Base-by-base conservation (phyloP, 2,113 vertebrate genomes). In the Syrrhaptes paradoxus region DNA sequence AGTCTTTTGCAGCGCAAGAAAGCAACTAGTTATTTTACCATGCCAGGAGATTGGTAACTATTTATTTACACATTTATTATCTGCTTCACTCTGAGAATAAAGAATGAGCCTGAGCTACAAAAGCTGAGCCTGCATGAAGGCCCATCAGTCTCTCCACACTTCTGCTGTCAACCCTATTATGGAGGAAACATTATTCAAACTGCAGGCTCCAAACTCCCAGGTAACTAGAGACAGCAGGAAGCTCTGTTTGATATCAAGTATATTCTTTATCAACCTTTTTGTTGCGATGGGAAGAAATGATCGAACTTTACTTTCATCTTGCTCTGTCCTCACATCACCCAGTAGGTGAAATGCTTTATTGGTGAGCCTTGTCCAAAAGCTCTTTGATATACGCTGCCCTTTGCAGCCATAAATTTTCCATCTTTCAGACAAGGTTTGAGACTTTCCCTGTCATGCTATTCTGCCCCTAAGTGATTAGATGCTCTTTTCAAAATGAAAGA, bases 101-200 rank as follows among this genome's bases (percentile, higher is more conserved):
- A 98, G 98, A 98, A 98, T 97, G 98, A 97, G 97, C 96, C 97
- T 97, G 95, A 97, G 97, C 95, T 97, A 92, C 91, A 93, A 98
- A 98, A 97, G 96, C 97, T 87, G 93, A 96, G 97, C 77, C 98
- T 93, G 98, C 98, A 97, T 98, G 99, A 98, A 97, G 97, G 97
- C 98, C 98, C 98, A 99, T 99, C 98, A 98, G 97, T 99, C 99
- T 99, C 99, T 99, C 99, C 99, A 99, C 99, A 99, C 99, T 99
- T 99, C 98, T 99, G 99, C 99, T 99, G 99, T 99, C 99, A 98
- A 92, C 78, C 94, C 97, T 97, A 98, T 99, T 99, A 99, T 99
- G 96, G 96, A 95, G 76, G 88, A 97, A 96, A 96, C 99, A 99
- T 99, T 99, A 98, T 98, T 99, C 97, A 98, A 98, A 97, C 98